phyloP scores from a whole-genome alignment of 2,113 vertebrate species.

The Benitochromis conjunctus region DNA sequence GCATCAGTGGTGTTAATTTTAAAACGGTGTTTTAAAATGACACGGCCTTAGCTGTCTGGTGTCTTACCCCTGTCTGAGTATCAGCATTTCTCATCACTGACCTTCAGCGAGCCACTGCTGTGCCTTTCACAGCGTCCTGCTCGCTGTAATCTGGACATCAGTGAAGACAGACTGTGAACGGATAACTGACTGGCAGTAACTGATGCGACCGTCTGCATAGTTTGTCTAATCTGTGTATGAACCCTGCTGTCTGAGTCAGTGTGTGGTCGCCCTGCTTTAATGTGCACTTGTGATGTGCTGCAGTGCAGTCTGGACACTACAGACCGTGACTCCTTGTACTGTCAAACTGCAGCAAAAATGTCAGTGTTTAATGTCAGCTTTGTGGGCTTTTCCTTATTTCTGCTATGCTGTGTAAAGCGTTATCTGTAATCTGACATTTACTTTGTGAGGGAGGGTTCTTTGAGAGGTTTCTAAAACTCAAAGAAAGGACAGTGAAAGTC shows the following conservation, averaged over 20 bases:
- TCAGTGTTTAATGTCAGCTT: background rate
- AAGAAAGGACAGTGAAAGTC: background rate
- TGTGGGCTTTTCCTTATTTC: background rate
- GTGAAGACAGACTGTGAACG: conserved; percentile 24
- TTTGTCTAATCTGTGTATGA: conserved; percentile 62
- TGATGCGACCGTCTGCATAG: conserved; percentile 47
- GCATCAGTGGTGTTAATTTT: background rate
- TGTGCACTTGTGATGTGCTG: conserved; percentile 21
- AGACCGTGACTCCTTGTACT: background rate
- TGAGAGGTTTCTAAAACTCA: background rate
- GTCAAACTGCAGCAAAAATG: background rate
- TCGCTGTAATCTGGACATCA: conserved; percentile 26
- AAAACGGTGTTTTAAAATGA: background rate
- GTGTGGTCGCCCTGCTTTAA: conserved; percentile 54
- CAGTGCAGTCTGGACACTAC: conserved; percentile 2
- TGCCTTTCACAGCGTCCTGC: conserved; percentile 19
- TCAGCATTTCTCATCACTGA: background rate
- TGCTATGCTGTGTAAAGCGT: background rate
- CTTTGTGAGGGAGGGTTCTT: background rate
- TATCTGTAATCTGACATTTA: background rate
- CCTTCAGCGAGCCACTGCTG: background rate
- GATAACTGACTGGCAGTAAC: conserved; percentile 30
- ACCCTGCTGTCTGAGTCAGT: conserved; percentile 30
- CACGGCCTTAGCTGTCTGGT: background rate
- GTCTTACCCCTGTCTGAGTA: background rate